These are phyloP conservation scores for Boloria selene DNA, from an alignment of 2,888 invertebrate genomes.

Conservation along the genomic window DNA sequence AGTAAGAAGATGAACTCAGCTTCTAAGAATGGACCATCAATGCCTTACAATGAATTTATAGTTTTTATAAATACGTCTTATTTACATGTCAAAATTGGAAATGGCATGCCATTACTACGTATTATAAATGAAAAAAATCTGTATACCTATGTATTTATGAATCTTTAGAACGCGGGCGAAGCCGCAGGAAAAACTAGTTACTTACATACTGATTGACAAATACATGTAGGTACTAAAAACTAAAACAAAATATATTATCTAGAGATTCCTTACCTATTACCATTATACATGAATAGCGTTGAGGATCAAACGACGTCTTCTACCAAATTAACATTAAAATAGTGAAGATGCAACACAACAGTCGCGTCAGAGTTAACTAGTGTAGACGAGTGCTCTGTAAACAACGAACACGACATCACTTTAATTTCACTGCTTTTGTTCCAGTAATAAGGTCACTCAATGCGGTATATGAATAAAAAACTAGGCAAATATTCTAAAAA, in stretches of 20 bases:
- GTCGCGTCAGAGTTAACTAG: constrained; percentile 9
- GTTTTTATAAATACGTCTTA: no score
- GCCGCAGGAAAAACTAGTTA: no score
- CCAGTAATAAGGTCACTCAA: constrained; percentile 22
- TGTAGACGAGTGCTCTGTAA: constrained; percentile 13
- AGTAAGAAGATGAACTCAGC: constrained; percentile 13
- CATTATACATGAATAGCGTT: not conserved
- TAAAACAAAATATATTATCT: no score
- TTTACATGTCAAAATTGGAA: no score
- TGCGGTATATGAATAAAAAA: not conserved
- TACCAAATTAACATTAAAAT: constrained; percentile 11
- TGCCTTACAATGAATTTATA: not conserved
- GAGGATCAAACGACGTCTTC: not conserved
- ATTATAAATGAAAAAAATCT: no score
- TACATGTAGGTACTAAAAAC: no score
- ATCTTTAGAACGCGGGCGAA: no score
- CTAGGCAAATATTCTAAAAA: constrained; percentile 14
- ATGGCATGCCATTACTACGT: no score
- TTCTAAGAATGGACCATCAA: constrained; percentile 1
- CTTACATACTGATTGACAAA: no score
- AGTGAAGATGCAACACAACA: constrained; percentile 1
- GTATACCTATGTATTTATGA: no score
- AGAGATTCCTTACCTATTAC: no score
- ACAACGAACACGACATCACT: constrained; percentile 18
- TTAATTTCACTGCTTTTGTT: constrained; percentile 21